Evolutionary conservation across 1,140 invertebrate species (phyloP).

Genomic region (Aplysia californica): DNA sequence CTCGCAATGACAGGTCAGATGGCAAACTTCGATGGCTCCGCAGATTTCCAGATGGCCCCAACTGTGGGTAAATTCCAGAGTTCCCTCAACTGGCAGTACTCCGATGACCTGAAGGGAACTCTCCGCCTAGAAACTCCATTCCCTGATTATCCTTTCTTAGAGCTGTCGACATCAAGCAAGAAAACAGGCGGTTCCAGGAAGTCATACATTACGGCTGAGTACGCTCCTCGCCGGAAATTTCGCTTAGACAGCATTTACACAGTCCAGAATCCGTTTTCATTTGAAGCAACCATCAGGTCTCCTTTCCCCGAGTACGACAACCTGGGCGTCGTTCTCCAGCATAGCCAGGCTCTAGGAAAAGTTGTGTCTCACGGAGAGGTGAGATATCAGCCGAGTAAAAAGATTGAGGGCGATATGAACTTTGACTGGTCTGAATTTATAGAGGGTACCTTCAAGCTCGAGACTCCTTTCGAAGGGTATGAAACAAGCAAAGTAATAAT

Average conservation of each 20-base stretch:
- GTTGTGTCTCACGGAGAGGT: slow-evolving; percentile 18
- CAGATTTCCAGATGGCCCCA: neutral
- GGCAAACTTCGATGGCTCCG: neutral
- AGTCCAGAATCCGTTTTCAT: slow-evolving; percentile 1
- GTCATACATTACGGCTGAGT: slow-evolving; percentile 16
- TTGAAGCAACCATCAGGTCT: slow-evolving; percentile 7
- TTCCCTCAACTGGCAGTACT: slow-evolving; percentile 1
- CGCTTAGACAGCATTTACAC: slow-evolving; percentile 8
- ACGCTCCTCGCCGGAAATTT: slow-evolving; percentile 7
- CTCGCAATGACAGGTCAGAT: slow-evolving; percentile 17
- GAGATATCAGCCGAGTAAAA: slow-evolving; percentile 3
- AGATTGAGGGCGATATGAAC: slow-evolving; percentile 3
- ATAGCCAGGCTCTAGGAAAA: neutral
- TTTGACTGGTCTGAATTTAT: slow-evolving; percentile 17
- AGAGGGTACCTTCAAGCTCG: slow-evolving; percentile 19
- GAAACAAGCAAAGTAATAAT: slow-evolving; percentile 13
- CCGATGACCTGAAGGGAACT: neutral
- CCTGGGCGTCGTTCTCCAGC: slow-evolving; percentile 8
- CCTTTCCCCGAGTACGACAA: slow-evolving; percentile 1
- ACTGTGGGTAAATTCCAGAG: neutral
- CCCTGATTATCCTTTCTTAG: neutral
- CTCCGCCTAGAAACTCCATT: slow-evolving; percentile 26
- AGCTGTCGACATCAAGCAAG: slow-evolving; percentile 13
- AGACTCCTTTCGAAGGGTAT: slow-evolving; percentile 19
- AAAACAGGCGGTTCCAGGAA: neutral